Conservation (phyloP, 2,888 invertebrate species). For the Harmothoe impar region DNA sequence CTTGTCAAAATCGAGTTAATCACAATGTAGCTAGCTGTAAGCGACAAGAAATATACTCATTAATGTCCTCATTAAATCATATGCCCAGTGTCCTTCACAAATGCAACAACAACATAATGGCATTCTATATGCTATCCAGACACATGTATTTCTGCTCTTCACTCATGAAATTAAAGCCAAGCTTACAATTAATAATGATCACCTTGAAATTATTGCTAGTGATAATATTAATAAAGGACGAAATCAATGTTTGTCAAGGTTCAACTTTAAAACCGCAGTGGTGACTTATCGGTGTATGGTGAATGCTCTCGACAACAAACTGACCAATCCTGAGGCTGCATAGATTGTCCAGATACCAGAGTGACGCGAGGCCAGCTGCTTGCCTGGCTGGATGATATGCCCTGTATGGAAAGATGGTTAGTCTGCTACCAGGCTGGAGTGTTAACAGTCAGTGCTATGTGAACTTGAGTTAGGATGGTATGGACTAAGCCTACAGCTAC, state of each 20-base stretch:
- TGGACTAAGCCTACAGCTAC: no score
- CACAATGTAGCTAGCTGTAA: not conserved
- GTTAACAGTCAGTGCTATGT: no score
- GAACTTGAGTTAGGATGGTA: no score
- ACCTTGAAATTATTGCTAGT: constrained; percentile 2
- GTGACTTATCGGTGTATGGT: not conserved
- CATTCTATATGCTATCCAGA: not conserved
- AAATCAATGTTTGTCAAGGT: not conserved
- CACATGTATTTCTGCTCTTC: not conserved
- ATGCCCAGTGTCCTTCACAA: constrained; percentile 27
- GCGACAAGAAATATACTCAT: constrained; percentile 8
- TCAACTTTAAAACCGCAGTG: not conserved
- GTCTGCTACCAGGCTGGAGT: no score
- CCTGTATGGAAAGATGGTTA: no score
- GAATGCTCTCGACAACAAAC: not conserved
- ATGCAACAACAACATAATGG: not conserved
- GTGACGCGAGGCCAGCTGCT: no score
- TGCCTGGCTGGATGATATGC: no score
- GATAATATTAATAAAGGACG: not conserved
- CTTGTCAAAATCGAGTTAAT: not conserved
- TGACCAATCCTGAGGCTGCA: no score
- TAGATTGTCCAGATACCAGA: no score
- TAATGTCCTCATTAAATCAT: not conserved
- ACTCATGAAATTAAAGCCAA: not conserved
- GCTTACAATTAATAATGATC: not conserved